A percentile compares a stretch with the other conserved stretches of the same genome.
Evolutionary conservation across 2,888 invertebrate species (phyloP).

Genomic region (Cephus spinipes): DNA sequence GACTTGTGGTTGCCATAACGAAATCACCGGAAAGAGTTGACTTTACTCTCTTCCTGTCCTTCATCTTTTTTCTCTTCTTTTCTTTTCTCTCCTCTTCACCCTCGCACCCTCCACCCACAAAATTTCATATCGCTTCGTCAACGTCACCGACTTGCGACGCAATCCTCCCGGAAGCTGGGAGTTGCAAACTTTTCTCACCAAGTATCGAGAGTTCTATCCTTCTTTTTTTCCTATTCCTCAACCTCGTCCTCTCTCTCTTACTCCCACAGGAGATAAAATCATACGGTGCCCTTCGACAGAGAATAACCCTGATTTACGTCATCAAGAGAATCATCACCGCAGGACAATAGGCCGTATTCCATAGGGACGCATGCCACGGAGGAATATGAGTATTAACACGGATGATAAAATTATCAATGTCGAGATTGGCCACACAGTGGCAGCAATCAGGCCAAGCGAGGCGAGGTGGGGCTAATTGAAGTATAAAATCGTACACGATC

Average conservation of each 20-base stretch:
- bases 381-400: neutral
- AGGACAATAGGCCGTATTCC: neutral
- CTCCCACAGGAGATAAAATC: neutral
- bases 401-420: neutral
- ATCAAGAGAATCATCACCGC: neutral
- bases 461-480: conserved; percentile 3
- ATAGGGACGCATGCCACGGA: neutral
- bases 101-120: neutral
- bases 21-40: neutral
- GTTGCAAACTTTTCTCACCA: neutral
- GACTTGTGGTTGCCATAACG: neutral
- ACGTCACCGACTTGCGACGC: neutral
- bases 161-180: neutral
- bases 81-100: neutral
- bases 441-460: neutral
- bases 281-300: neutral
- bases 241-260: neutral
- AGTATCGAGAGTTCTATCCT: neutral
- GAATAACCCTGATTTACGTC: neutral
- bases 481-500: neutral
- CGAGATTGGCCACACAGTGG: neutral
- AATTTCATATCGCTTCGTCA: neutral
- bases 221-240: neutral
- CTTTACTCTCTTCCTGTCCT: neutral
- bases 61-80: neutral